A percentile compares a stretch with the other conserved stretches of the same genome.
Conservation (phyloP, 2,113 vertebrate species). For the Ancistrus triradiatus region DNA sequence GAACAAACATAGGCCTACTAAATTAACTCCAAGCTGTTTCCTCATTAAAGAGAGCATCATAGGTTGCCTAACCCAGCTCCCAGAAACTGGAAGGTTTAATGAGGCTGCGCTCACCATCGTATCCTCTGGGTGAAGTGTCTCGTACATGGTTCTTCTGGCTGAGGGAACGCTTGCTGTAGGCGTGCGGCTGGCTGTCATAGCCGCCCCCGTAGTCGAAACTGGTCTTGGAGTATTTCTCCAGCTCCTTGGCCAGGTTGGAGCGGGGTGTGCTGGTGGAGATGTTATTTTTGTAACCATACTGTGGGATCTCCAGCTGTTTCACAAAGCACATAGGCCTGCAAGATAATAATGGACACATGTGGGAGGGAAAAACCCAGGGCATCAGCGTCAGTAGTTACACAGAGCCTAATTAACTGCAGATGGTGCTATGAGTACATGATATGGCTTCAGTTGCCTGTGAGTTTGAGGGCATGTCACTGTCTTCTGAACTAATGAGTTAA, state of each 20-base stretch:
- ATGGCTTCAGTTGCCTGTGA: not conserved
- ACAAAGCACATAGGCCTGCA: conserved; percentile 99
- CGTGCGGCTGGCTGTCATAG: conserved; percentile 76
- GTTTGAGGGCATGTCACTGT: not conserved
- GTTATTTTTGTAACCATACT: conserved; percentile 96
- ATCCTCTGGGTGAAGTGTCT: conserved; percentile 92
- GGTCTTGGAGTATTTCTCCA: conserved; percentile 91
- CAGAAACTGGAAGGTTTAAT: conserved; percentile 45
- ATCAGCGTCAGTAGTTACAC: not conserved
- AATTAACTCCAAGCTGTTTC: not conserved
- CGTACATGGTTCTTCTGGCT: conserved; percentile 84
- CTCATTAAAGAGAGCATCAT: not conserved
- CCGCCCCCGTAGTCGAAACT: conserved; percentile 85
- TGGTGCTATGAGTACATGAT: conserved; percentile 4
- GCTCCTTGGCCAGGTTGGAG: conserved; percentile 90
- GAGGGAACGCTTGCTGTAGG: conserved; percentile 89
- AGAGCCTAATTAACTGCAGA: conserved; percentile 12
- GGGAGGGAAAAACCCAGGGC: not conserved
- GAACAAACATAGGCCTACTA: no score
- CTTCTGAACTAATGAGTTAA: conserved; percentile 1
- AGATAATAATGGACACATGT: conserved; percentile 35
- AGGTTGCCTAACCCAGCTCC: not conserved
- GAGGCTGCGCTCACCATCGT: conserved; percentile 78
- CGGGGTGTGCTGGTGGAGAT: conserved; percentile 90
- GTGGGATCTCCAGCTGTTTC: conserved; percentile 98